These are phyloP conservation scores for Drosophila ficusphila DNA, from an alignment of 1,140 invertebrate species.

Conservation along the genomic window DNA sequence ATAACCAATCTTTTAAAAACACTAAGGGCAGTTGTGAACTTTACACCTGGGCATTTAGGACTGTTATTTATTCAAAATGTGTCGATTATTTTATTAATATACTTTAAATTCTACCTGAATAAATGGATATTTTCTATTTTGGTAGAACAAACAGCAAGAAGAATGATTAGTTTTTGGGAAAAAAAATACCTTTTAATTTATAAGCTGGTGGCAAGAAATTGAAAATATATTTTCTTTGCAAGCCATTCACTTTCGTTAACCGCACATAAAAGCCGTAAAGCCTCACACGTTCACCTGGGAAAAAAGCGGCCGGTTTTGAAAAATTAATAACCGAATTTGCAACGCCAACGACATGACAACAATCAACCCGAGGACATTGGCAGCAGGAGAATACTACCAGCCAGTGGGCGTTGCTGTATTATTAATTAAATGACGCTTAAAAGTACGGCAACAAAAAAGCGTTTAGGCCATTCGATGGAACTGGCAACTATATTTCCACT, in stretches of 20 bases:
- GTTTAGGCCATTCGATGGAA: constrained; percentile 35
- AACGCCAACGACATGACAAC: constrained; percentile 19
- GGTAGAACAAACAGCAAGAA: too few species aligned
- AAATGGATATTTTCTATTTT: background rate
- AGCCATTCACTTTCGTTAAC: too few species aligned
- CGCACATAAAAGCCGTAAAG: constrained; percentile 1
- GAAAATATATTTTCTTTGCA: background rate
- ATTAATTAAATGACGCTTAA: constrained; percentile 76
- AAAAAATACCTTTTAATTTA: too few species aligned
- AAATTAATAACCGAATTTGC: constrained; percentile 41
- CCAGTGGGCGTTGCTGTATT: constrained; percentile 23
- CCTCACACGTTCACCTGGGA: background rate
- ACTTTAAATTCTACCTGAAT: too few species aligned
- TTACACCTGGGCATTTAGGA: too few species aligned
- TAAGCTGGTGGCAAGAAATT: too few species aligned
- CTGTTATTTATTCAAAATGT: too few species aligned
- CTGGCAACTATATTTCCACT: constrained; percentile 9
- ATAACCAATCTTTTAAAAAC: too few species aligned
- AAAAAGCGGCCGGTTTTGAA: background rate
- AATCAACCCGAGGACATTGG: constrained; percentile 7
- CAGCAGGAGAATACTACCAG: background rate
- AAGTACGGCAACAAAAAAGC: constrained; percentile 45
- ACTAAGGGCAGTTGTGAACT: too few species aligned
- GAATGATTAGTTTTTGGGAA: background rate
- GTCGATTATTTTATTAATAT: background rate